These are phyloP conservation scores for Avahi laniger DNA, from an alignment of 2,797 vertebrate genomes.

Conservation along the genomic window DNA sequence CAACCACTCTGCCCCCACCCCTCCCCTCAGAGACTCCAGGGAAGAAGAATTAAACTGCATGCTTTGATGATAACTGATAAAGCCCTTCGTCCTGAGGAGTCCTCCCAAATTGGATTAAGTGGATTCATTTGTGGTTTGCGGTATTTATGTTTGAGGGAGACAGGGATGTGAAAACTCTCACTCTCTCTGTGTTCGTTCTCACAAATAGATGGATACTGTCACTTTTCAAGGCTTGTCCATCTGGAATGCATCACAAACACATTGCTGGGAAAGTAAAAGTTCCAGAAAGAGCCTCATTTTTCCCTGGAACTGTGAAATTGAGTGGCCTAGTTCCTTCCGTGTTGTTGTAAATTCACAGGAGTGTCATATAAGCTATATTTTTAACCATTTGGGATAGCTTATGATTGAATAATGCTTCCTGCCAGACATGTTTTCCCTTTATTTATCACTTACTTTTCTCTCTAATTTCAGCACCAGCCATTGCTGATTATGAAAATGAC, in stretches of 20 bases:
- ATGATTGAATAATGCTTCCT: conserved; percentile 70
- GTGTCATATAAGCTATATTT: conserved; percentile 71
- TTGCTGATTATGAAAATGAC: conserved; percentile 69
- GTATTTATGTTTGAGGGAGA: conserved; percentile 71
- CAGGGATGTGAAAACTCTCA: conserved; percentile 72
- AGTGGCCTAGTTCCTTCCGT: conserved; percentile 65
- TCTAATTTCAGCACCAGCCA: conserved; percentile 63
- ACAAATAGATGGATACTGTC: conserved; percentile 70
- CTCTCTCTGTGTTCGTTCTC: conserved; percentile 61
- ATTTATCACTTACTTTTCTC: conserved; percentile 66
- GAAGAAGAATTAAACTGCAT: conserved; percentile 35
- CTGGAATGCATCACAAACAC: conserved; percentile 77
- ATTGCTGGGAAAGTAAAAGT: conserved; percentile 70
- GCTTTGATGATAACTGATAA: conserved; percentile 71
- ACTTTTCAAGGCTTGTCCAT: conserved; percentile 71
- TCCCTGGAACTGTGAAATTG: conserved; percentile 70
- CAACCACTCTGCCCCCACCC: background rate
- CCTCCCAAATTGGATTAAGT: conserved; percentile 71
- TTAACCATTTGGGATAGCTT: conserved; percentile 67
- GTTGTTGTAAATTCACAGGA: conserved; percentile 70
- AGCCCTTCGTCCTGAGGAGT: conserved; percentile 9
- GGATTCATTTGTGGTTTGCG: conserved; percentile 69
- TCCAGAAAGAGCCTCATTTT: conserved; percentile 62
- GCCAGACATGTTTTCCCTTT: conserved; percentile 54
- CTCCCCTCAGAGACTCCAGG: background rate